Evolutionary conservation across 2,888 invertebrate species (phyloP), one percentile per base, ranked within the genome.

Genomic region (Asteroscopus sphinx): DNA sequence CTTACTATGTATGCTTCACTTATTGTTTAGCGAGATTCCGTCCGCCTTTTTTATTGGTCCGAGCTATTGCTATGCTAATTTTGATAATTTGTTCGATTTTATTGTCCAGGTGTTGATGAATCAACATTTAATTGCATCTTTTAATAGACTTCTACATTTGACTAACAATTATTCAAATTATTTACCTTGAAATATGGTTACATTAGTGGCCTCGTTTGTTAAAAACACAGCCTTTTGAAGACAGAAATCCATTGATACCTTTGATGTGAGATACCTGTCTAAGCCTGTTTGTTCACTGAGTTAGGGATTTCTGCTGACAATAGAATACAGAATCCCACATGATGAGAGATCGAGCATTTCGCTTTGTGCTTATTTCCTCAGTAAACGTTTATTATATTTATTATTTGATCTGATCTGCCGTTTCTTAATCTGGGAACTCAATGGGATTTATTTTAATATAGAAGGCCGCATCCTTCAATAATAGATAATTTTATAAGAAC

Each of bases 261-360:
- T 70, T 68, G 70, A 69, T 62, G 48, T 52, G 44, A 48, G 61
- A 55, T 58, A 69, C 69, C 69, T 69, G 69, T 67, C 49, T 67
- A 49, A 68, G 60, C 60, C 61, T 54, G 59, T 70, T 70, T 68
- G 68, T 69, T 67, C 58, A 57, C 40, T 39, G 60, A 61, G 63
- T 70, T 67, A 63, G 48, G 67, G 57, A 66, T 73, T 60, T 66
- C 37, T 48, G 74, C 72, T 73, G 66, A 72, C 74, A 72, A 74
- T 67, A 62, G 72, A 60, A 61, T 54, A 61, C 45, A 46, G 49
- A 53, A 63, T 47, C 64, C 70, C 68, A 64, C 61, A 55, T 54
- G 54, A 67, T 58, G 33, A 37, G 49, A 46, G 46, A 51, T 47
- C 67, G 47, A 56, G 47, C 36, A 39, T 56, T 65, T 58, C 30